Evolutionary conservation across 2,888 invertebrate genomes (phyloP), one percentile per base, ranked within the genome.

Genomic region (Sepiola atlantica): DNA sequence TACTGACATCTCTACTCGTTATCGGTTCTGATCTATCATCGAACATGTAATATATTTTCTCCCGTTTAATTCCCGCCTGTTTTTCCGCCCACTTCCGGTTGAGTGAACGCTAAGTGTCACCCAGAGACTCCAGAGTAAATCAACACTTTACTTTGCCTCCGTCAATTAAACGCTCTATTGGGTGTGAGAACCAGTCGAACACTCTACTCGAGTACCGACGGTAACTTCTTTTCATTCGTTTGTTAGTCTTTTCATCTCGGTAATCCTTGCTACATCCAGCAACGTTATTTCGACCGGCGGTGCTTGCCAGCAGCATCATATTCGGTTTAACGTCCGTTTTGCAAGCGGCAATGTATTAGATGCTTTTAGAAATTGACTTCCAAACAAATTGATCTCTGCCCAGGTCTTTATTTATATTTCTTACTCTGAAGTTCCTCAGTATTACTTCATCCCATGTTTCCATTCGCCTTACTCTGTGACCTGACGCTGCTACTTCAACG

Each of bases 81-180:
- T 12, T 32, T 16, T n/a, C 77, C 77, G 14, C 77, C 77, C 10
- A 77, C 77, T 77, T 77, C 77, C 77, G 77, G 16, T n/a, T 77
- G 77, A 77, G 77, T n/a, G 45, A 77, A 77, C n/a, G 77, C n/a
- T n/a, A n/a, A 77, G 77, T 77, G 77, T 77, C n/a, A n/a, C n/a
- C n/a, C 77, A 77, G 77, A n/a, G 18, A 14, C 14, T n/a, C 77
- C 18, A n/a, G n/a, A n/a, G 77, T 77, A n/a, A 77, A 77, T 4
- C 77, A 77, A 14, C 77, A 77, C 77, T n/a, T 77, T n/a, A 14
- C n/a, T 18, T 1, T 77, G n/a, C n/a, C n/a, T 14, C n/a, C n/a
- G n/a, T 77, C 77, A 77, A 77, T 77, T 77, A 77, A 77, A 77
- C 77, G n/a, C 77, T 77, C 77, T 77, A 77, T 77, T 77, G 77